Evolutionary conservation across 2,113 vertebrate genomes (phyloP).

Genomic region (Lagopus muta): DNA sequence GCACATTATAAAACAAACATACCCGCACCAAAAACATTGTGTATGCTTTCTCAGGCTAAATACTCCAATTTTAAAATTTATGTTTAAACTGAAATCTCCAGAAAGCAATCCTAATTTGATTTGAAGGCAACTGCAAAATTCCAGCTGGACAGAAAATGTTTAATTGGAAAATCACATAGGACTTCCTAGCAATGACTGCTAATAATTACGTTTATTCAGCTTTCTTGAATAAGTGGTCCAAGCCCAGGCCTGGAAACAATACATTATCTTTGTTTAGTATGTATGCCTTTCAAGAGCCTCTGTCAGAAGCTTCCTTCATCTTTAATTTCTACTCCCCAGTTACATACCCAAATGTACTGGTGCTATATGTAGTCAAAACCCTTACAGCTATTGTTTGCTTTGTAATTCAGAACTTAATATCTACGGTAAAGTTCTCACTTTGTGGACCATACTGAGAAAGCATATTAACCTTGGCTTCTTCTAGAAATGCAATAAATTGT

Average conservation of each 20-base stretch:
- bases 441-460: not conserved
- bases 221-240: slow-evolving; percentile 1
- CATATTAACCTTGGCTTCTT: slow-evolving; percentile 10
- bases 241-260: not conserved
- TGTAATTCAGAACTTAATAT: slow-evolving; percentile 34
- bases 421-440: slow-evolving; percentile 26
- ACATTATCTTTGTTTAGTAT: slow-evolving; percentile 17
- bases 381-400: not conserved
- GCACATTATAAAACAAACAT: not conserved
- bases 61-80: not conserved
- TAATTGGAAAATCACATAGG: not conserved
- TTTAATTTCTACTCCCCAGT: not conserved
- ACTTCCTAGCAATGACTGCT: not conserved
- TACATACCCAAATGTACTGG: not conserved
- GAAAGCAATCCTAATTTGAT: not conserved
- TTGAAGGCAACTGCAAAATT: slow-evolving; percentile 8
- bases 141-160: not conserved
- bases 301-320: not conserved
- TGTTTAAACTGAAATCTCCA: not conserved
- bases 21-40: not conserved
- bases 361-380: not conserved
- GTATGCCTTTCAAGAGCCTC: not conserved
- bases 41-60: not conserved
- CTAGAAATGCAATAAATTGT: slow-evolving; percentile 16
- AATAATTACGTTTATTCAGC: slow-evolving; percentile 9